Evolutionary conservation across 2,797 vertebrate species (phyloP), one percentile per base, ranked within the genome.

Genomic region (Onychomys torridus): DNA sequence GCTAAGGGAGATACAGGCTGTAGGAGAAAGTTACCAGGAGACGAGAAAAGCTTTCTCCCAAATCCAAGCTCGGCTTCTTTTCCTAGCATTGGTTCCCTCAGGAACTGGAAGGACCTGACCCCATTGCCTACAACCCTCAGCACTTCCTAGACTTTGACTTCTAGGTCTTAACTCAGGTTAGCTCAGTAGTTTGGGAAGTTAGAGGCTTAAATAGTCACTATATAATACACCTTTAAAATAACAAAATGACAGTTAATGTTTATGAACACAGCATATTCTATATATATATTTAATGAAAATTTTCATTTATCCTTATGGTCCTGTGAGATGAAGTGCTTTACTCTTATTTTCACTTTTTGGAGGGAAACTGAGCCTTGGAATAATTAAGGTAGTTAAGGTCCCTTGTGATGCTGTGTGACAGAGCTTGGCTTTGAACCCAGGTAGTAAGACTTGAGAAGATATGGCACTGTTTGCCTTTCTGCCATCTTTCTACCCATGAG

Each of bases 281-380:
- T 49, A 49, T 49, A 49, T 49, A 52, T 52, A 52, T 63, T 1
- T 86, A 43, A 6, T n/a, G 73, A 73, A 90, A 92, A 9, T 85
- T 25, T 29, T 59, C 52, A 57, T 81, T 82, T 57, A 59, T 91
- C n/a, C 25, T 90, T 6, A 84, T 25, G 55, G 6, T 75, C 32
- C 55, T 86, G 0, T 49, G 40, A n/a, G 46, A 27, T n/a, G 65
- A 6, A 23, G 76, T 71, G 29, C 63, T 57, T n/a, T 82, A 43
- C 46, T 94, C 69, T 55, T 86, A 75, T 84, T 93, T 93, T 88
- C 5, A 76, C 27, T 46, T 43, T 88, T 90, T 84, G 63, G 78
- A 87, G 40, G n/a, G 49, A 86, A 78, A 78, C 63, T 49, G 59
- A 93, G 75, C 32, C 61, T 73, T 95, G 19, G 37, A 85, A 77